phyloP scores from a whole-genome alignment of 2,888 invertebrate species.

The Pandemis heparana region DNA sequence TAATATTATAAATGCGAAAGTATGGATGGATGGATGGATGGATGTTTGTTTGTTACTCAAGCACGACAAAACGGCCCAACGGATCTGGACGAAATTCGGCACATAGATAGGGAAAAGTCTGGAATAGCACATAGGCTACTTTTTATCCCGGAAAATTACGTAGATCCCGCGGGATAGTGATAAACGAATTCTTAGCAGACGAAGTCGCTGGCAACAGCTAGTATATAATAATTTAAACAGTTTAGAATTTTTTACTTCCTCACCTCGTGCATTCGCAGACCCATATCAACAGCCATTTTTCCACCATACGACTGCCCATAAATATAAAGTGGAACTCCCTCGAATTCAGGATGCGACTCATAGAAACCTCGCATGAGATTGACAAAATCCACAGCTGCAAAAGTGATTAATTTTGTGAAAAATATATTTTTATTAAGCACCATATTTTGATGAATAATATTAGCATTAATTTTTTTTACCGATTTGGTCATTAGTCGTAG shows the following conservation, averaged over 20 bases:
- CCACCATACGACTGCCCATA: conserved; percentile 97
- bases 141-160: too few relatives aligned
- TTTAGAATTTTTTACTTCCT: conserved; percentile 40
- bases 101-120: too few relatives aligned
- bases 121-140: too few relatives aligned
- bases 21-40: too few relatives aligned
- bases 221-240: neutral
- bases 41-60: too few relatives aligned
- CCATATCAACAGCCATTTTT: conserved; percentile 96
- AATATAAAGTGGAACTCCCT: conserved; percentile 91
- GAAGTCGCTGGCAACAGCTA: too few relatives aligned
- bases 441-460: neutral
- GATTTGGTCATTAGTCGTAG: conserved; percentile 75
- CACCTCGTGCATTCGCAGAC: conserved; percentile 85
- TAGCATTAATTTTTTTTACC: conserved; percentile 56
- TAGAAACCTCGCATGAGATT: conserved; percentile 90
- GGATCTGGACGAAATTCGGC: too few relatives aligned
- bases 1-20: too few relatives aligned
- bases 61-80: too few relatives aligned
- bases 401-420: conserved; percentile 15
- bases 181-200: too few relatives aligned
- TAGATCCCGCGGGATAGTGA: too few relatives aligned
- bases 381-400: conserved; percentile 90
- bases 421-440: neutral
- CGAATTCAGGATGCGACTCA: conserved; percentile 88